Conservation (phyloP, 2,888 invertebrate species). For the Hirtodrosophila trivittata region DNA sequence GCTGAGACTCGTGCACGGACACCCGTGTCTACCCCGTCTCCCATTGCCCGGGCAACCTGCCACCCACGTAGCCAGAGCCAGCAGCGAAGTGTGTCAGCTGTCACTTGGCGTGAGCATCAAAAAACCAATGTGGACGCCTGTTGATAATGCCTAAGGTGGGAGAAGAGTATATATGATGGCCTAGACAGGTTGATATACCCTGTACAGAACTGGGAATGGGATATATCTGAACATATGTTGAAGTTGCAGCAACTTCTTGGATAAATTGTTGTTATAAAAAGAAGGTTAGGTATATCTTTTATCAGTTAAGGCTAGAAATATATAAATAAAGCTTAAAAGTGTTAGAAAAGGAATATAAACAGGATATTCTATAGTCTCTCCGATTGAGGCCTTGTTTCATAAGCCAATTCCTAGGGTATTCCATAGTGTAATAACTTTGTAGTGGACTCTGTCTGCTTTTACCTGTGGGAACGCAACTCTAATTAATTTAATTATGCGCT, state of each 20-base stretch:
- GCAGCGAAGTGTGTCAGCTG: conserved; percentile 76
- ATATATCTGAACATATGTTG: too few species aligned
- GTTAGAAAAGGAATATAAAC: too few species aligned
- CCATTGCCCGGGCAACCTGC: conserved; percentile 58
- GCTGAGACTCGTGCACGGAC: conserved; percentile 10
- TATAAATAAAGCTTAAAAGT: too few species aligned
- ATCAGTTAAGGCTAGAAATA: too few species aligned
- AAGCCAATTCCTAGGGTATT: conserved; percentile 42
- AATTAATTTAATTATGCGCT: conserved; percentile 79
- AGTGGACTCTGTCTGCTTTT: conserved; percentile 17
- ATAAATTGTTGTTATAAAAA: too few species aligned
- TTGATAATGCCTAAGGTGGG: conserved; percentile 13
- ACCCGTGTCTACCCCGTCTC: conserved; percentile 3
- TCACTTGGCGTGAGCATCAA: conserved; percentile 76
- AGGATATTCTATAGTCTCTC: too few species aligned
- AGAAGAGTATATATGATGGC: conserved; percentile 3
- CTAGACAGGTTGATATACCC: conserved; percentile 44
- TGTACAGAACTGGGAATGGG: not conserved
- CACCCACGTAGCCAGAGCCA: conserved; percentile 57
- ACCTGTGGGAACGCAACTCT: conserved; percentile 76
- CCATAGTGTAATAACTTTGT: too few species aligned
- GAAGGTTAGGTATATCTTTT: too few species aligned
- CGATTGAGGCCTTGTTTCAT: too few species aligned
- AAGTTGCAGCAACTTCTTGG: too few species aligned
- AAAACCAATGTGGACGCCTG: conserved; percentile 41